Evolutionary conservation across 1,140 invertebrate genomes (phyloP), one percentile per base, ranked within the genome.

Genomic region (Neodiprion lecontei): DNA sequence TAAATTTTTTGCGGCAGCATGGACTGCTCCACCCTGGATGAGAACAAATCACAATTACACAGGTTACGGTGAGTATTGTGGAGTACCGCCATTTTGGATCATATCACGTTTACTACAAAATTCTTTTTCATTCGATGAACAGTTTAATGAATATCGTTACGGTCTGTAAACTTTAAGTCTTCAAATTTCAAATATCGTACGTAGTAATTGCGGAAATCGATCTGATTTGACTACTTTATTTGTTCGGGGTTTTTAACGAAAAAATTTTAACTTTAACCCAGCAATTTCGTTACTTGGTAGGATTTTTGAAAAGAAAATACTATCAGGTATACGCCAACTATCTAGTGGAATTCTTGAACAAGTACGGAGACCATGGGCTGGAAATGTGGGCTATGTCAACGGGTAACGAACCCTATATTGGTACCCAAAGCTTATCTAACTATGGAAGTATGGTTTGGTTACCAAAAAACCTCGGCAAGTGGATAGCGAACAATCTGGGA

Each of bases 21-120:
- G 97, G 97, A 94, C 93, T 72, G 91, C 97, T 0, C 97, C 97
- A 0, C 85, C 89, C 7, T 99, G 97, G 97, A 98, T 99, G 97
- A 99, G 99, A 88, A 94, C 92, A 0, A 96, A 94, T 79, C 88
- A 93, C 28, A 86, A 84, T 70, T 91, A 90, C 8, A 17, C n/a
- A 61, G 53, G 53, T 8, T 76, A 78, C 53, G 53, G 53, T 61
- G n/a, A 17, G 53, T 61, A 61, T 17, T 61, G 28, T 40, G 5
- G 28, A 40, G 28, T 40, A 40, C 28, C 28, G 28, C 28, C 28
- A 40, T 40, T 40, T 40, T 40, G 5, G 17, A 21, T 21, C 17
- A 21, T 21, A 21, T 21, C 17, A 21, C 17, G 17, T 21, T 21
- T 21, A 21, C 17, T 21, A 40, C 28, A 40, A 5, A 40, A 40